Evolutionary conservation across 2,797 vertebrate genomes (phyloP), one percentile per base, ranked within the genome.

Genomic region (Parauchenoglanis ngamensis): DNA sequence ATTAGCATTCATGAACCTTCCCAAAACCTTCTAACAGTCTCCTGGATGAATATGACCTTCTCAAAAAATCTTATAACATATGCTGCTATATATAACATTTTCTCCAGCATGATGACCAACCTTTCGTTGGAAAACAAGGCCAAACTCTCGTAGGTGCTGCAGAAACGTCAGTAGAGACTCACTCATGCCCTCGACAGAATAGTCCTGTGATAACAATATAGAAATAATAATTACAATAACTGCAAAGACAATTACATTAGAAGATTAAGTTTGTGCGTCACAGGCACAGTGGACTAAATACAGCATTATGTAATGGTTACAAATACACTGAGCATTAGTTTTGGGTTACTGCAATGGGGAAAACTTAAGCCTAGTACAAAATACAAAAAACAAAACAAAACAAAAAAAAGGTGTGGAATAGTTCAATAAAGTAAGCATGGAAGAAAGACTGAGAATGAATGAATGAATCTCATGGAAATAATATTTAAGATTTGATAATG

Each of bases 131-230:
- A 98, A 98, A 84, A 98, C 97, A 15, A 98, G 95, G 15, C 97
- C 97, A 82, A 98, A 98, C 92, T 98, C 97, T n/a, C 97, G 93
- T 19, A 98, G 95, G 88, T 98, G 97, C 91, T 98, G 97, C 89
- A 98, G 94, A 90, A 98, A 98, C 40, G 95, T 97, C 86, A 97
- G 94, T 31, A 98, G 91, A 8, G 97, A 98, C 78, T 98, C 97
- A 19, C 97, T 97, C 97, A 98, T 98, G 1, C 97, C 97, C 91
- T 98, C 97, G 88, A 98, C 97, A 0, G 97, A 98, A 92, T 98
- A 98, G 91, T 98, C 97, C 97, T 98, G 92, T 52, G 56, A 57
- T n/a, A 8, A 80, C 6, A 70, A 72, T 89, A 35, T 44, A 59
- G 31, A n/a, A 86, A 80, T 4, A 44, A 10, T 35, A 31, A 80